These are phyloP conservation scores for Dryocosmus kuriphilus DNA, from an alignment of 2,888 invertebrate species.

Conservation along the genomic window DNA sequence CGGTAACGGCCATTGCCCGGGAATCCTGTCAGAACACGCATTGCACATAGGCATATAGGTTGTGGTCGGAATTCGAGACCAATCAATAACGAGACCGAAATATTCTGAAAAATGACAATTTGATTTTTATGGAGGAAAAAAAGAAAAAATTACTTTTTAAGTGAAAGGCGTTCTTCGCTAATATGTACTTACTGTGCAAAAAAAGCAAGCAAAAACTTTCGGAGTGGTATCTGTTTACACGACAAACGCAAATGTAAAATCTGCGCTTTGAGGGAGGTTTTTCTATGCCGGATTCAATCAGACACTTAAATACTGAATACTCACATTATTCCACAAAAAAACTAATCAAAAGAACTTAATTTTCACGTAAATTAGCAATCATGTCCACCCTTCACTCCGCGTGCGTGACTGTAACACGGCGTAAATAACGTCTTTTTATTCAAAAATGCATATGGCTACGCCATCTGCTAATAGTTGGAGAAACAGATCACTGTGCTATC, in stretches of 20 bases:
- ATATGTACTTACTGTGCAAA: slow-evolving; percentile 19
- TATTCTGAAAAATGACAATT: neutral
- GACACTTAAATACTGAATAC: slow-evolving; percentile 30
- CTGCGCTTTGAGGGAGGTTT: neutral
- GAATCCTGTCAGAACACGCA: slow-evolving; percentile 7
- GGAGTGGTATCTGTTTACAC: slow-evolving; percentile 1
- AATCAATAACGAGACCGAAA: neutral
- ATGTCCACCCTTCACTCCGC: neutral
- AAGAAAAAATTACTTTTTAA: neutral
- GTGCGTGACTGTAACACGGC: neutral
- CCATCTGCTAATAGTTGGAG: neutral
- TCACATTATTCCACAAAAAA: slow-evolving; percentile 29
- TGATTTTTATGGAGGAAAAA: neutral
- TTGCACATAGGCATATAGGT: neutral
- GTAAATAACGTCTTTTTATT: slow-evolving; percentile 39
- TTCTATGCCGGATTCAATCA: neutral
- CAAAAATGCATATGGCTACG: neutral
- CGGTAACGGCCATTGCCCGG: neutral
- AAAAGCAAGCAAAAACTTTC: neutral
- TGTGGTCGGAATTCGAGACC: neutral
- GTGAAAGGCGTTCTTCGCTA: neutral
- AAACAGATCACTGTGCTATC: neutral
- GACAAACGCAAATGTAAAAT: neutral
- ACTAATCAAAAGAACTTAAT: slow-evolving; percentile 8
- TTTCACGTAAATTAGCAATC: neutral